phyloP scores from a whole-genome alignment of 2,888 invertebrate species.

The Plutella xylostella region DNA sequence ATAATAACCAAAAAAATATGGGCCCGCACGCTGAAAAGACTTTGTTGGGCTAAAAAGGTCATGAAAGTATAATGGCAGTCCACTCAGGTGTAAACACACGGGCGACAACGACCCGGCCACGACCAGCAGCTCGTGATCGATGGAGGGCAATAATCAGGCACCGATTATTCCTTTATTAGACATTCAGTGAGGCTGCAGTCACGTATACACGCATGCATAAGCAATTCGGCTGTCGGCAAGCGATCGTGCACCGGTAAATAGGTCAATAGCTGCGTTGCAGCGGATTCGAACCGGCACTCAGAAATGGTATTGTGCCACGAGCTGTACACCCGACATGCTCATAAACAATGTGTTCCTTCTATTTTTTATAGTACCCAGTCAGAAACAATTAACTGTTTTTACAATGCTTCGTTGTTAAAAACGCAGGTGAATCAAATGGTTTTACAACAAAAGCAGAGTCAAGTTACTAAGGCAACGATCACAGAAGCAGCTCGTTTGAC shows the following conservation, averaged over 20 bases:
- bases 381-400: too few relatives aligned
- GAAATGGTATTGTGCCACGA: conserved; percentile 15
- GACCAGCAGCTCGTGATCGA: conserved; percentile 25
- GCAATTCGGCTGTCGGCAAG: conserved; percentile 42
- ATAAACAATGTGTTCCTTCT: not conserved
- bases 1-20: too few relatives aligned
- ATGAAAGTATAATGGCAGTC: not conserved
- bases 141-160: conserved; percentile 18
- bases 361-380: too few relatives aligned
- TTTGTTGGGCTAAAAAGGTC: not conserved
- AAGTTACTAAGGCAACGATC: too few relatives aligned
- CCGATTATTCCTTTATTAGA: conserved; percentile 33
- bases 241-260: conserved; percentile 52
- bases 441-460: too few relatives aligned
- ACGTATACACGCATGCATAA: conserved; percentile 59
- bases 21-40: too few relatives aligned
- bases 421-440: too few relatives aligned
- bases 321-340: not conserved
- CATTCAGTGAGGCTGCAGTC: conserved; percentile 49
- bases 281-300: conserved; percentile 16
- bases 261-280: conserved; percentile 45
- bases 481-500: not conserved
- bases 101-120: conserved; percentile 4
- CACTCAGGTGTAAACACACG: not conserved
- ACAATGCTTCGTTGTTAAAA: too few relatives aligned